Percentiles rank a stretch among this genome's conserved stretches.
Conservation (phyloP, 2,888 invertebrate species). For the Ormyrus thymus region DNA sequence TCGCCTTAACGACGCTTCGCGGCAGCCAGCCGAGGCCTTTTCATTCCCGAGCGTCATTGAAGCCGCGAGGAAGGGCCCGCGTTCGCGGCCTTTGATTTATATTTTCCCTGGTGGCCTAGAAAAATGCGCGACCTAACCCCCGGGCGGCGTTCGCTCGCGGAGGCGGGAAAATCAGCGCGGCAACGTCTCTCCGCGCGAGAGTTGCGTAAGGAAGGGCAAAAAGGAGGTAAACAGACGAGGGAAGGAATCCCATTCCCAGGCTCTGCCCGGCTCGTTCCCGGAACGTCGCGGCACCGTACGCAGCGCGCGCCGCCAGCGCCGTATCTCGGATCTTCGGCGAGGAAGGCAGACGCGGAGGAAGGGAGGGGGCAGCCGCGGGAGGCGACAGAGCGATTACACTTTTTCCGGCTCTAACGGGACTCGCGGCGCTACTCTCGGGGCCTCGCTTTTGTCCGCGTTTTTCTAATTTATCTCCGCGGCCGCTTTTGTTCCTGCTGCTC, state of each 20-base stretch:
- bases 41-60: no score
- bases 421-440: background rate
- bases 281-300: conserved; percentile 4
- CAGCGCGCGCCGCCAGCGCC: background rate
- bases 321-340: conserved; percentile 12
- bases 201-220: background rate
- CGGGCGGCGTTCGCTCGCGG: no score
- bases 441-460: conserved; percentile 31
- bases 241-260: conserved; percentile 7
- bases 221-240: background rate
- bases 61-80: no score
- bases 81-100: no score
- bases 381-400: conserved; percentile 20
- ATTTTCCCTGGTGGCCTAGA: no score
- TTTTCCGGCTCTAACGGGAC: conserved; percentile 46
- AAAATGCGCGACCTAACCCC: no score
- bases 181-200: no score
- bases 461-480: conserved; percentile 9
- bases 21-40: background rate
- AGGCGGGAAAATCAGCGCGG: no score
- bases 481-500: conserved; percentile 5
- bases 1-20: background rate
- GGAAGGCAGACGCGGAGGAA: background rate
- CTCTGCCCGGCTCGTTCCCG: background rate
- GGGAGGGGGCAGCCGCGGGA: background rate